These are phyloP conservation scores for Lytechinus variegatus DNA, from an alignment of 35 echinoderm and acorn worm genomes.

Conservation along the genomic window DNA sequence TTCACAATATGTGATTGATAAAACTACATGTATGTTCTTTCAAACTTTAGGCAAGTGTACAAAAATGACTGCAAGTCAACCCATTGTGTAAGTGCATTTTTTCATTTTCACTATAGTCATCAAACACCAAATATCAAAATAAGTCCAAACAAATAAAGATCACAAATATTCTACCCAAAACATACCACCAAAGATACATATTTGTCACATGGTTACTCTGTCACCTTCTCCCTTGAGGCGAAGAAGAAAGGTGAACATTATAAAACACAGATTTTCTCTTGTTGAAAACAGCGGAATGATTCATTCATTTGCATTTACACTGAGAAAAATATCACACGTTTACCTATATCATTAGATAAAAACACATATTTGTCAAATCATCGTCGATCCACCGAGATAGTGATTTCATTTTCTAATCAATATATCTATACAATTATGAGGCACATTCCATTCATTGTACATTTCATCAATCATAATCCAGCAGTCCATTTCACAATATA, in stretches of 20 bases:
- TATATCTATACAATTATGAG: slow-evolving; percentile 14
- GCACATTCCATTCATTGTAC: background rate
- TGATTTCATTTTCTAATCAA: slow-evolving; percentile 14
- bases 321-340: slow-evolving; percentile 19
- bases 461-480: background rate
- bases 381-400: background rate
- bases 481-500: background rate
- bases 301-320: background rate
- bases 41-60: background rate
- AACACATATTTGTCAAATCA: background rate
- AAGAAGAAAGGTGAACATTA: background rate
- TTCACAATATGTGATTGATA: background rate
- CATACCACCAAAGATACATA: slow-evolving; percentile 11
- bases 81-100: background rate
- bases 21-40: background rate
- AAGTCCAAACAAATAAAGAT: background rate
- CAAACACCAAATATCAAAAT: background rate
- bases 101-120: background rate
- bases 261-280: background rate
- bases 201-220: background rate
- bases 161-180: background rate
- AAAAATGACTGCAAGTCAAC: background rate
- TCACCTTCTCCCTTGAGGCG: background rate
- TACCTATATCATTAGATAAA: background rate
- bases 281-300: background rate